phyloP scores from a whole-genome alignment of 2,888 invertebrate genomes.

The Boloria euphrosyne region DNA sequence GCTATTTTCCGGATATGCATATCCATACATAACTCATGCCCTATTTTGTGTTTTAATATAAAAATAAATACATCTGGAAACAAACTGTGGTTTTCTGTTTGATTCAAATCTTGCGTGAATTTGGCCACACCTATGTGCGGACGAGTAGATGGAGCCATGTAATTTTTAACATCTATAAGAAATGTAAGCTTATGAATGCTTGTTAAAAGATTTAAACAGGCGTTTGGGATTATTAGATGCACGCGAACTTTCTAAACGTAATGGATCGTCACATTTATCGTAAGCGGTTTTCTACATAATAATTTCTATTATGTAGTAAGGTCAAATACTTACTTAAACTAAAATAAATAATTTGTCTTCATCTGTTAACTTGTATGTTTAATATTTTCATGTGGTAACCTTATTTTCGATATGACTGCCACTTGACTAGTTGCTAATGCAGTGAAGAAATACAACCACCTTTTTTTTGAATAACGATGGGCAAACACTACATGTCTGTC shows the following conservation, averaged over 20 bases:
- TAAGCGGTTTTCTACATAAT: constrained; percentile 67
- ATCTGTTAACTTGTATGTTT: too few relatives aligned
- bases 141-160: constrained; percentile 34
- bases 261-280: constrained; percentile 74
- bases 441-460: too few relatives aligned
- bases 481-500: too few relatives aligned
- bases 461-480: too few relatives aligned
- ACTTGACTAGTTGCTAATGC: too few relatives aligned
- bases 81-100: too few relatives aligned
- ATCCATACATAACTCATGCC: too few relatives aligned
- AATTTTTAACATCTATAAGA: constrained; percentile 35
- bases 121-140: not conserved
- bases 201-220: constrained; percentile 60
- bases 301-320: constrained; percentile 37
- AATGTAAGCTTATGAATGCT: constrained; percentile 45
- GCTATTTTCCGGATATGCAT: too few relatives aligned
- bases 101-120: not conserved
- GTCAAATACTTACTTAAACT: constrained; percentile 16
- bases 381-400: too few relatives aligned
- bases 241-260: constrained; percentile 73
- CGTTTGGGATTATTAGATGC: constrained; percentile 63
- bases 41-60: not conserved
- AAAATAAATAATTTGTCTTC: too few relatives aligned
- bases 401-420: too few relatives aligned
- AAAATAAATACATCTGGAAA: not conserved